These are phyloP conservation scores for Drosophila subquinaria DNA, from an alignment of 2,888 invertebrate species.

Conservation along the genomic window DNA sequence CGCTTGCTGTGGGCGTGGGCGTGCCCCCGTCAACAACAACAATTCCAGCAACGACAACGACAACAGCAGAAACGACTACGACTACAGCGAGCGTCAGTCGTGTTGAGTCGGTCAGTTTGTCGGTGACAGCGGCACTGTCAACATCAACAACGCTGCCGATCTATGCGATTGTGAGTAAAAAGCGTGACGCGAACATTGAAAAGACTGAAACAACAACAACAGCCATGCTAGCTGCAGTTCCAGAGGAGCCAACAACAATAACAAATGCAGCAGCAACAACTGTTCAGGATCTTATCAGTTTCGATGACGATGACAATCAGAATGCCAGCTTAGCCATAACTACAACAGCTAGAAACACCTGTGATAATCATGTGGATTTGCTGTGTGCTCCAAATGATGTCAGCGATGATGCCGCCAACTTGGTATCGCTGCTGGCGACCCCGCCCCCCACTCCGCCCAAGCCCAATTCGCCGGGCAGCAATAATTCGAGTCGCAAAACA, in stretches of 20 bases:
- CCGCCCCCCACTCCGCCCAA: conserved; percentile 74
- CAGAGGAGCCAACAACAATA: conserved; percentile 44
- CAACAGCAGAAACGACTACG: conserved; percentile 18
- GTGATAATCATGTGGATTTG: conserved; percentile 71
- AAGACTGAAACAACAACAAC: conserved; percentile 46
- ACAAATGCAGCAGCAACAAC: conserved; percentile 17
- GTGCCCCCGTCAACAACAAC: conserved; percentile 34
- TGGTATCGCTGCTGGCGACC: conserved; percentile 52
- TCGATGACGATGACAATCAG: conserved; percentile 77
- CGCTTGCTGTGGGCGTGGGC: conserved; percentile 36
- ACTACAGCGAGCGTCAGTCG: conserved; percentile 43
- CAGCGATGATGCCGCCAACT: conserved; percentile 37
- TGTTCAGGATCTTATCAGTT: conserved; percentile 82
- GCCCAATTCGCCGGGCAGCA: conserved; percentile 75
- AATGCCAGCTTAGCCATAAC: conserved; percentile 39
- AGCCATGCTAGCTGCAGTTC: conserved; percentile 56
- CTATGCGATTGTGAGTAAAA: conserved; percentile 83
- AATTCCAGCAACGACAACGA: conserved; percentile 20
- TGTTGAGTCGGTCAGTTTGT: conserved; percentile 61
- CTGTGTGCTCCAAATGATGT: conserved; percentile 74
- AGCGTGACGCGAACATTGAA: conserved; percentile 54
- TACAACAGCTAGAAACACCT: conserved; percentile 22
- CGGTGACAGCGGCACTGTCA: conserved; percentile 73
- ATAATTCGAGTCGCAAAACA: conserved; percentile 85
- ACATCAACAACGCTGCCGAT: conserved; percentile 73